Evolutionary conservation across 2,888 invertebrate genomes (phyloP), one percentile per base, ranked within the genome.

Genomic region (Sarcophaga caerulescens): DNA sequence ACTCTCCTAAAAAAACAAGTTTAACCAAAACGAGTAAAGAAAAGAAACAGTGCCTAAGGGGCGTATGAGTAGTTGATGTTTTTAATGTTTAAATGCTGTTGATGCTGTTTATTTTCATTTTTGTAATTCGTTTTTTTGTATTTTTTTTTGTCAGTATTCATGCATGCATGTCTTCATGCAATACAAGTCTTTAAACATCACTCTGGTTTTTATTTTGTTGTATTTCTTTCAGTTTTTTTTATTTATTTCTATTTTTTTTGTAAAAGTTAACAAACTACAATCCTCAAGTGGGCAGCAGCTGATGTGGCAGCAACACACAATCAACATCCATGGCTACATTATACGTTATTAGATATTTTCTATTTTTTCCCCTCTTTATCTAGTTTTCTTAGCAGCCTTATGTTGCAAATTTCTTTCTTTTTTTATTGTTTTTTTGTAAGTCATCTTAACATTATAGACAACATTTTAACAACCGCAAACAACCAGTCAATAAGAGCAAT

Each of bases 391-490:
- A 70, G 47, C 76, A 69, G 76, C 45, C 65, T 76, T 76, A 52
- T 66, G 66, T n/a, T 73, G 73, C 59, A 19, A 47, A 5, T 47
- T 44, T 52, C 59, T 35, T 25, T 57, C 23, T 65, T 57, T 17
- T 57, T 66, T 66, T 6, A n/a, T 65, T 68, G 45, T 45, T 78
- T 84, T 86, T 78, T 78, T 84, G 74, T 66, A 84, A 86, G 84
- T 81, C 84, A 84, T 86, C 86, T 75, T 69, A 84, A 81, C 82
- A 85, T 85, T 83, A 85, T 80, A 80, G 82, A 86, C 84, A 86
- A 86, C 81, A 86, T 84, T 86, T 86, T 86, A 86, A 86, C 86
- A 86, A 87, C 85, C 85, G 83, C 85, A 84, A 85, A 85, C 87
- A 85, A 82, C 81, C 82, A 83, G 83, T 84, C 83, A 87, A 85